Evolutionary conservation across 1,140 invertebrate genomes (phyloP).

Genomic region (Temnothorax nylanderi): DNA sequence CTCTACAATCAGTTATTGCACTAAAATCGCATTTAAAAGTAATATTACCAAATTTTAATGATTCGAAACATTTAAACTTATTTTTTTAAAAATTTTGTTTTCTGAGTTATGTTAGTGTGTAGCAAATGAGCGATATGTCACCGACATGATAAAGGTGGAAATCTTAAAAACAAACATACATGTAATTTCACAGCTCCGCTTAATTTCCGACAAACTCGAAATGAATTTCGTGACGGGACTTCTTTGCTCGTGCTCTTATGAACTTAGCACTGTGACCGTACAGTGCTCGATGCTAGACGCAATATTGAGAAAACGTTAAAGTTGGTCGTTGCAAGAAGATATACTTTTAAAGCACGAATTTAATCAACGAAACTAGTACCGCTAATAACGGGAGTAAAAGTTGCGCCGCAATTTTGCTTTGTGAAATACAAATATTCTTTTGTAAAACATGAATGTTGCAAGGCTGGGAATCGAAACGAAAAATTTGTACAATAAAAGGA

Average conservation of each 20-base stretch:
- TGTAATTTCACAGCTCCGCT: conserved; percentile 8
- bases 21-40: too few relatives aligned
- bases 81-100: too few relatives aligned
- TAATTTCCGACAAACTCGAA: conserved; percentile 37
- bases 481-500: conserved; percentile 11
- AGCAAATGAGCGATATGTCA: neutral
- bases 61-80: too few relatives aligned
- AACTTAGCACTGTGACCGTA: conserved; percentile 31
- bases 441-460: neutral
- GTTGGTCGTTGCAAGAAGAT: conserved; percentile 27
- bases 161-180: neutral
- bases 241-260: neutral
- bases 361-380: neutral
- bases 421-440: neutral
- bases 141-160: neutral
- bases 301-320: conserved; percentile 36
- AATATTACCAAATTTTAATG: too few relatives aligned
- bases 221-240: conserved; percentile 51
- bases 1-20: too few relatives aligned
- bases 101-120: too few relatives aligned
- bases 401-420: neutral
- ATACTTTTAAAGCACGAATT: conserved; percentile 34
- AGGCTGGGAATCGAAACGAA: neutral
- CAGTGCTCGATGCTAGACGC: neutral
- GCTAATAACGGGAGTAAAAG: neutral